These are phyloP conservation scores for Agapornis roseicollis DNA, from an alignment of 2,113 vertebrate species.

Conservation along the genomic window DNA sequence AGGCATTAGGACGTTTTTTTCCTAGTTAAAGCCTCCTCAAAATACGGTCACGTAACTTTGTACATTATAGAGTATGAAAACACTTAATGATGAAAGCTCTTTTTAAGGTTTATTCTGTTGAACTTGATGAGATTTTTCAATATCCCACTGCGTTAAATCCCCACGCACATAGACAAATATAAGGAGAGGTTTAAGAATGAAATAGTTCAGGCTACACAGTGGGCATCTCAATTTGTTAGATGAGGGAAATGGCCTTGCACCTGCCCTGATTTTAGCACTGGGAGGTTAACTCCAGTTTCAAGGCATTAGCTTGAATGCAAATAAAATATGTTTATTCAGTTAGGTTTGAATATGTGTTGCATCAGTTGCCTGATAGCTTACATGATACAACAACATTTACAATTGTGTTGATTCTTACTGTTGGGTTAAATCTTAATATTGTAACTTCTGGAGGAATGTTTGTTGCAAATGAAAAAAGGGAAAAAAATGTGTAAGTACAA, in stretches of 20 bases:
- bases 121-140: conserved; percentile 15
- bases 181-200: background rate
- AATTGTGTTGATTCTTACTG: background rate
- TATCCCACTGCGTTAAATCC: background rate
- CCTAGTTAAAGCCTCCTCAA: background rate
- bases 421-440: background rate
- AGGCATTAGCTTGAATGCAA: background rate
- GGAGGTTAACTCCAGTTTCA: background rate
- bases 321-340: conserved; percentile 33
- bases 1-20: background rate
- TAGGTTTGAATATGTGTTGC: background rate
- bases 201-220: background rate
- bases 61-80: background rate
- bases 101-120: background rate
- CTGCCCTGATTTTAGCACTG: background rate
- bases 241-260: background rate
- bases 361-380: background rate
- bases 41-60: background rate
- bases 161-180: background rate
- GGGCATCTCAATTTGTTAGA: background rate
- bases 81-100: background rate
- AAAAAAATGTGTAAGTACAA: background rate
- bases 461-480: background rate
- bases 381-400: background rate
- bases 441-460: background rate